A percentile compares a stretch with the other conserved stretches of the same genome.
Conservation (phyloP, 1,140 invertebrate genomes). For the Rhizoglyphus robini region DNA sequence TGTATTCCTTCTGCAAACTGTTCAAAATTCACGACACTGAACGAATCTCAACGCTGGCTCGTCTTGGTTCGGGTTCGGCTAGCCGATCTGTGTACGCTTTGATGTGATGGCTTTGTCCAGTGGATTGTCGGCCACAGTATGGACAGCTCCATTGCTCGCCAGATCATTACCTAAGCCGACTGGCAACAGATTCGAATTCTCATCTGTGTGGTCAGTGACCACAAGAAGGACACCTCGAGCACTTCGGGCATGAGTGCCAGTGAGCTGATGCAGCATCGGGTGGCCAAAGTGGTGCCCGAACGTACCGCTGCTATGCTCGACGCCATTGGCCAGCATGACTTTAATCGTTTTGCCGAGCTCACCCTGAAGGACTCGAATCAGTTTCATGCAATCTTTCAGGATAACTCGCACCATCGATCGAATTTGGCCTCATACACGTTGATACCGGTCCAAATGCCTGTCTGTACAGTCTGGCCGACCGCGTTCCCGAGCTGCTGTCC, state of each 20-base stretch:
- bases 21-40: slow-evolving; percentile 52
- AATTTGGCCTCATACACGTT: slow-evolving; percentile 54
- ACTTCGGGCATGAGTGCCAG: no score
- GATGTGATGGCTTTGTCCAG: slow-evolving; percentile 81
- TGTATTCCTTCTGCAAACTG: slow-evolving; percentile 56
- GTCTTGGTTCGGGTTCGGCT: slow-evolving; percentile 81
- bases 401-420: slow-evolving; percentile 69
- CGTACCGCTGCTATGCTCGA: no score
- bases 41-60: slow-evolving; percentile 49
- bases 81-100: slow-evolving; percentile 86
- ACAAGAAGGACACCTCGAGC: slow-evolving; percentile 71
- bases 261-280: no score
- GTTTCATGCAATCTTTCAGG: no score
- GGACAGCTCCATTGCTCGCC: no score
- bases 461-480: slow-evolving; percentile 63
- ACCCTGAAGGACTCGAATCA: no score
- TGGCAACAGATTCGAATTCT: slow-evolving; percentile 84
- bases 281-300: no score
- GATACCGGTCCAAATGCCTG: slow-evolving; percentile 96
- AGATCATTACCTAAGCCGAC: slow-evolving; percentile 51
- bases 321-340: no score
- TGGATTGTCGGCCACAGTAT: slow-evolving; percentile 70
- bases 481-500: no score
- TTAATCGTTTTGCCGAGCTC: no score
- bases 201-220: slow-evolving; percentile 74